phyloP scores from a whole-genome alignment of 2,113 vertebrate genomes.

The Nesogale talazaci region DNA sequence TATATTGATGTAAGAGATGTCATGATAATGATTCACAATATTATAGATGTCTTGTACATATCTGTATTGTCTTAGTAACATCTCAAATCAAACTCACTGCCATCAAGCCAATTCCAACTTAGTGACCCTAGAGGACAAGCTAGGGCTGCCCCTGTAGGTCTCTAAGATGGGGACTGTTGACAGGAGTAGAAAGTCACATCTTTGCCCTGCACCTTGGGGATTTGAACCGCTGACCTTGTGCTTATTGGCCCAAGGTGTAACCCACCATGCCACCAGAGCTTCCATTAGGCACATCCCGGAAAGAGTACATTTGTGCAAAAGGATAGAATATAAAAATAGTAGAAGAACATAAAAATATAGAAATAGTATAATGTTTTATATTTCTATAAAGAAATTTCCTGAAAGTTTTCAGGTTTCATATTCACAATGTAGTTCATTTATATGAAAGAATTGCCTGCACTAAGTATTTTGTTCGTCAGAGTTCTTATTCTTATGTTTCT shows the following conservation, averaged over 20 bases:
- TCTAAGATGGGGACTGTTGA: no score
- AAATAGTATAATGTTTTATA: slow-evolving; percentile 44
- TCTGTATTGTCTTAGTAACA: neutral
- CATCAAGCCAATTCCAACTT: no score
- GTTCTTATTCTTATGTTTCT: neutral
- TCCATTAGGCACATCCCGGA: neutral
- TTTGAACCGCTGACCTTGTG: no score
- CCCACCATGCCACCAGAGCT: no score
- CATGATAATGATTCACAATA: neutral
- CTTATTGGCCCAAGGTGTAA: no score
- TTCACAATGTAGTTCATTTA: slow-evolving; percentile 36
- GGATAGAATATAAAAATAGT: neutral
- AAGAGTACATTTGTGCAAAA: neutral
- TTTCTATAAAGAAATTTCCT: slow-evolving; percentile 40
- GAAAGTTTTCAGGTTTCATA: slow-evolving; percentile 8
- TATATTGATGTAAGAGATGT: slow-evolving; percentile 10
- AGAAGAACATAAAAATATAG: no score
- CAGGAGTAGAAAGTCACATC: no score
- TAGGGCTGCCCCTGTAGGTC: no score
- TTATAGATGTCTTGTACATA: slow-evolving; percentile 40
- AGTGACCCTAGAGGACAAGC: no score
- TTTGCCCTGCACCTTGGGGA: no score
- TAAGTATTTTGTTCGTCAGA: slow-evolving; percentile 24
- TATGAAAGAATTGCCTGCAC: slow-evolving; percentile 3
- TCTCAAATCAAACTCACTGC: neutral